Evolutionary conservation across 2,113 vertebrate species (phyloP), one percentile per base, ranked within the genome.

Genomic region (Corvus hawaiiensis): DNA sequence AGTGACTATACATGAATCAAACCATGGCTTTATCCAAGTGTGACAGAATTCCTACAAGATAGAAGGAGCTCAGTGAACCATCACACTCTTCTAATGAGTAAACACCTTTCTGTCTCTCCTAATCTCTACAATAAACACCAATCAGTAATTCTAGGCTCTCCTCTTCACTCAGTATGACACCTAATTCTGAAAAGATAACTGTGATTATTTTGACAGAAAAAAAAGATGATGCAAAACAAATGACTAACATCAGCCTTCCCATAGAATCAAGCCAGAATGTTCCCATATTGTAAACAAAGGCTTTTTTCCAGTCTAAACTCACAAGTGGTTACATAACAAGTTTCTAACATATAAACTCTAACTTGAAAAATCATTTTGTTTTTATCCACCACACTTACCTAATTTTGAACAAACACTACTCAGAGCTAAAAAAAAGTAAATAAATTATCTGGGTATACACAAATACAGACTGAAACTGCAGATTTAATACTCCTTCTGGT

Each of bases 101-200:
- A 96, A 95, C 82, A 95, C 69, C 56, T 92, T 90, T 92, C 64
- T 80, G 39, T 67, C 59, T 87, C 22, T 79, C 66, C 72, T 90
- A 91, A 94, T 89, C 91, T 79, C 74, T 87, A 94, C 69, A 91
- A 58, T 81, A 96, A 96, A 93, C 39, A 90, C 17, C 67, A 55
- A 32, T 39, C 78, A 55, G 37, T 58, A 93, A 87, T 68, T 91
- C 49, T 35, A 87, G 63, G 19, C 32, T 76, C 84, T 94, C 46
- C 22, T 63, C 81, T 75, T 79, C 67, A 67, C 2, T 5, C 23
- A 37, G 18, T 27, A 84, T 54, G 59, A 83, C 71, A 94, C 21
- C 3, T 46, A 93, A 79, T 80, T 74, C 74, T 2, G 4, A 71
- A 87, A 91, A 95, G 59, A 85, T 35, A 92, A 77, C 73, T 13